A percentile compares a stretch with the other conserved stretches of the same genome.
Conservation (phyloP, 2,113 vertebrate species). For the Barbus barbus region DNA sequence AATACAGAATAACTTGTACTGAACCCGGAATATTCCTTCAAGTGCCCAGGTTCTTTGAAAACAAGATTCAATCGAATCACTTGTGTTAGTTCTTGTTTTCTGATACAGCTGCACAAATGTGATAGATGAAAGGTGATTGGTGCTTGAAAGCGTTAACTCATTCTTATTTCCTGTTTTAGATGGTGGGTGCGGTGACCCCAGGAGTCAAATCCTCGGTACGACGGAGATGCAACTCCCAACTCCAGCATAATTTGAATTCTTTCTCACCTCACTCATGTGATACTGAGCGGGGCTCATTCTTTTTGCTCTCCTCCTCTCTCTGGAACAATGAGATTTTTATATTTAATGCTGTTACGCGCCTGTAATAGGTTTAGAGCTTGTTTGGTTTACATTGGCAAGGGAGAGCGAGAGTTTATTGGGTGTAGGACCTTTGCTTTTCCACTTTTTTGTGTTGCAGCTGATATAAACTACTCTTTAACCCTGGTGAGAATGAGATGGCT, state of each 20-base stretch:
- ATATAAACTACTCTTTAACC: constrained; percentile 72
- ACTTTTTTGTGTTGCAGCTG: constrained; percentile 69
- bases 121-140: background rate
- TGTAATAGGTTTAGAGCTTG: constrained; percentile 69
- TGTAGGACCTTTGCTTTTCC: constrained; percentile 70
- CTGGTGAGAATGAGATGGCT: constrained; percentile 73
- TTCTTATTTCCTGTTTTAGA: constrained; percentile 37
- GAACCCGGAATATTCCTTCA: background rate
- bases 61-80: background rate
- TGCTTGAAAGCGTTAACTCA: constrained; percentile 9
- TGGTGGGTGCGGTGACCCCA: constrained; percentile 22
- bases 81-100: background rate
- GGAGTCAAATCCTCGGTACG: constrained; percentile 11
- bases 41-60: background rate
- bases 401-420: constrained; percentile 74
- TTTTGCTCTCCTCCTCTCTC: constrained; percentile 63
- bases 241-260: constrained; percentile 67
- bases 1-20: background rate
- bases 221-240: constrained; percentile 37
- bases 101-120: background rate
- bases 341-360: constrained; percentile 70
- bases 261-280: constrained; percentile 72
- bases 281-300: constrained; percentile 53
- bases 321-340: constrained; percentile 74
- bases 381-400: constrained; percentile 71